A percentile compares a stretch with the other conserved stretches of the same genome.
These are phyloP conservation scores for Scolopax mira DNA, from an alignment of 2,113 vertebrate species.

Conservation along the genomic window DNA sequence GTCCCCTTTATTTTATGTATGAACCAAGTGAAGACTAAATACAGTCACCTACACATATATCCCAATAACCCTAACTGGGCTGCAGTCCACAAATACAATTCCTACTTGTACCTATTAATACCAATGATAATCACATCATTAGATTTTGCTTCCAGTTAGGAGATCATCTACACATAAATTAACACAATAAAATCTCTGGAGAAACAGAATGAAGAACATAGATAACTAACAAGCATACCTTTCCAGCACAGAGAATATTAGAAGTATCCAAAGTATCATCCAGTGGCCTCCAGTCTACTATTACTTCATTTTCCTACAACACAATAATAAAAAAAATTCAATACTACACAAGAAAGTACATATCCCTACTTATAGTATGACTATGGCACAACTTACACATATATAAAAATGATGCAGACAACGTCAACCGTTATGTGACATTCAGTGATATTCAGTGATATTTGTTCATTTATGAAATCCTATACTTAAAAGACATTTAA, in stretches of 20 bases:
- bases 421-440: not conserved
- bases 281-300: conserved; percentile 90
- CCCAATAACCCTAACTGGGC: not conserved
- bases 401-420: not conserved
- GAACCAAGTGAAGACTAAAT: not conserved
- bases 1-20: not conserved
- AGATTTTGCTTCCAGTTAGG: not conserved
- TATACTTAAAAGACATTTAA: not conserved
- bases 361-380: not conserved
- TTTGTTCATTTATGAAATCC: not conserved
- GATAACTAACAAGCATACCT: conserved; percentile 76
- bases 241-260: conserved; percentile 93
- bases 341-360: not conserved
- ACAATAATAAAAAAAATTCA: not conserved
- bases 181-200: not conserved
- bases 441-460: too few species aligned
- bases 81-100: not conserved
- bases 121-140: not conserved
- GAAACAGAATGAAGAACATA: not conserved
- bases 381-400: not conserved
- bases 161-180: not conserved
- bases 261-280: conserved; percentile 90
- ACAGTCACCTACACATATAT: not conserved
- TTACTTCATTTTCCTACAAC: conserved; percentile 85
- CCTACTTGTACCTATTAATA: not conserved